Conservation (phyloP, 2,797 vertebrate genomes). For the Malurus leucopterus region DNA sequence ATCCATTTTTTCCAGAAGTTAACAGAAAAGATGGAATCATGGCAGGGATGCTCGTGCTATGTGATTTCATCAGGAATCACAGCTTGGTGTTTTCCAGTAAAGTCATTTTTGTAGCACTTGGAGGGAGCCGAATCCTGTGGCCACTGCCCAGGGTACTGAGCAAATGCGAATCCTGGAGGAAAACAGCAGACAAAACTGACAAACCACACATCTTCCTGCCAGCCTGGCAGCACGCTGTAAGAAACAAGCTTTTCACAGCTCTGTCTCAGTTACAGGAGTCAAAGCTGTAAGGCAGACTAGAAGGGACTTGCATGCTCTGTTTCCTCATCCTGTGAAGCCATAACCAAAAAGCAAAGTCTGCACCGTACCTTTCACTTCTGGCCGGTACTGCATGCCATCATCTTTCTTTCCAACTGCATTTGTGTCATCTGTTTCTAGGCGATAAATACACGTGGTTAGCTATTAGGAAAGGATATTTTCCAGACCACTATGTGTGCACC, state of each 20-base stretch:
- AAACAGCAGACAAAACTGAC: background rate
- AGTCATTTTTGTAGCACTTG: background rate
- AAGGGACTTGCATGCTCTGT: background rate
- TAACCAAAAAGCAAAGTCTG: background rate
- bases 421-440: slow-evolving; percentile 80
- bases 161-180: background rate
- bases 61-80: background rate
- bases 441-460: slow-evolving; percentile 34
- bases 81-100: background rate
- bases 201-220: background rate
- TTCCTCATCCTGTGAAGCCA: background rate
- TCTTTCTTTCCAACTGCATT: slow-evolving; percentile 85
- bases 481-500: background rate
- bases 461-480: background rate
- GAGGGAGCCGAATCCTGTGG: background rate
- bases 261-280: background rate
- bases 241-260: background rate
- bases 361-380: slow-evolving; percentile 82
- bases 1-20: background rate
- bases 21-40: background rate
- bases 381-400: slow-evolving; percentile 83
- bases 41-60: background rate
- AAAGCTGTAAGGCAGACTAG: background rate
- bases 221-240: background rate
- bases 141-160: background rate